Conservation (phyloP, 1,140 invertebrate species). For the Liolophura sinensis region DNA sequence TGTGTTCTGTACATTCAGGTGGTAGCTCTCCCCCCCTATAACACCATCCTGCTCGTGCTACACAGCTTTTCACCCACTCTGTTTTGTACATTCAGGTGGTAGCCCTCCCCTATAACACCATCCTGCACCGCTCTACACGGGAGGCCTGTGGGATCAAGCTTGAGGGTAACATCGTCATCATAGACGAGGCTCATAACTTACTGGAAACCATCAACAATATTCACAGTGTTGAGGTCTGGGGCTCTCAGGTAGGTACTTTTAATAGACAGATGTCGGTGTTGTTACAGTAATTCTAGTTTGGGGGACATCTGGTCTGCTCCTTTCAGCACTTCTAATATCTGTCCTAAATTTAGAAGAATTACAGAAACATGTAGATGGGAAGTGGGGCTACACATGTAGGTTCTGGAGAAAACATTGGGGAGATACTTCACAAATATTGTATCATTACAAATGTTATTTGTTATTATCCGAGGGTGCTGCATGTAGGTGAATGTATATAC, state of each 20-base stretch:
- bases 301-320: too few relatives aligned
- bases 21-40: conserved; percentile 61
- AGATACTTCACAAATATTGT: too few relatives aligned
- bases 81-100: conserved; percentile 45
- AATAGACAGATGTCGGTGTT: neutral
- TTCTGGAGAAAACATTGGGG: too few relatives aligned
- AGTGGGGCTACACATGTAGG: too few relatives aligned
- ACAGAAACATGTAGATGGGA: too few relatives aligned
- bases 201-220: conserved; percentile 87
- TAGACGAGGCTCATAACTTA: conserved; percentile 98
- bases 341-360: too few relatives aligned
- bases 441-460: too few relatives aligned
- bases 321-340: too few relatives aligned
- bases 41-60: conserved; percentile 78
- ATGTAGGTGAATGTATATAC: too few relatives aligned
- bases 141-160: conserved; percentile 82
- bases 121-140: conserved; percentile 86
- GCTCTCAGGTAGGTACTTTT: conserved; percentile 61
- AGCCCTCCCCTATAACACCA: conserved; percentile 63
- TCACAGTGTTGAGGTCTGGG: conserved; percentile 75
- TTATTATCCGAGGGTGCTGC: too few relatives aligned
- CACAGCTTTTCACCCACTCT: too few relatives aligned
- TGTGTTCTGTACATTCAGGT: conserved; percentile 39
- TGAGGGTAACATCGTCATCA: conserved; percentile 83
- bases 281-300: too few relatives aligned